phyloP scores from a whole-genome alignment of 2,888 invertebrate species.

The Zaprionus obscuricornis region DNA sequence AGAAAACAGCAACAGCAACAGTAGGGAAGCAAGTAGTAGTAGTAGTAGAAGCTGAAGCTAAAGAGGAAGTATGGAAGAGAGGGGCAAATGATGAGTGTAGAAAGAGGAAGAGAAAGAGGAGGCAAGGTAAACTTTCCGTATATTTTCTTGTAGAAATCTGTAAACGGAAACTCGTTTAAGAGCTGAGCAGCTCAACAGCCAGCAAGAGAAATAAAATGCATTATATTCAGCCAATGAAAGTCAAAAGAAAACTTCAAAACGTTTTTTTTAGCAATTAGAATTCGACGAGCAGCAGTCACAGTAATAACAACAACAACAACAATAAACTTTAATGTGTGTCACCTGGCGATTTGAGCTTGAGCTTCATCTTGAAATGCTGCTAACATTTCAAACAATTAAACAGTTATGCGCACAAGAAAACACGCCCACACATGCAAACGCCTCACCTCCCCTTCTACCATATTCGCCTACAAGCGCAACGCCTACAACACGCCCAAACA shows the following conservation, averaged over 20 bases:
- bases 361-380: constrained; percentile 33
- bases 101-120: no score
- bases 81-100: no score
- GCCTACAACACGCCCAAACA: constrained; percentile 9
- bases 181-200: constrained; percentile 37
- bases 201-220: constrained; percentile 58
- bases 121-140: no score
- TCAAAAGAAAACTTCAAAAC: constrained; percentile 13
- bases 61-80: not conserved
- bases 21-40: constrained; percentile 3
- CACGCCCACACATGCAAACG: constrained; percentile 6
- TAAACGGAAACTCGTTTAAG: constrained; percentile 71
- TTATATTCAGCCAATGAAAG: constrained; percentile 51
- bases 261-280: constrained; percentile 61
- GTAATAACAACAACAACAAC: constrained; percentile 5
- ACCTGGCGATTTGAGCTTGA: constrained; percentile 41
- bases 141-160: constrained; percentile 55
- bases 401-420: constrained; percentile 57
- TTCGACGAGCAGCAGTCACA: constrained; percentile 30
- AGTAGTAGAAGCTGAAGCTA: not conserved
- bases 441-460: constrained; percentile 6
- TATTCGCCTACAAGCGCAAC: not conserved
- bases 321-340: constrained; percentile 44
- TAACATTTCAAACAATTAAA: constrained; percentile 69
- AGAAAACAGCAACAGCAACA: constrained; percentile 15